Evolutionary conservation across 2,888 invertebrate genomes (phyloP).

Genomic region (Rotaria socialis): DNA sequence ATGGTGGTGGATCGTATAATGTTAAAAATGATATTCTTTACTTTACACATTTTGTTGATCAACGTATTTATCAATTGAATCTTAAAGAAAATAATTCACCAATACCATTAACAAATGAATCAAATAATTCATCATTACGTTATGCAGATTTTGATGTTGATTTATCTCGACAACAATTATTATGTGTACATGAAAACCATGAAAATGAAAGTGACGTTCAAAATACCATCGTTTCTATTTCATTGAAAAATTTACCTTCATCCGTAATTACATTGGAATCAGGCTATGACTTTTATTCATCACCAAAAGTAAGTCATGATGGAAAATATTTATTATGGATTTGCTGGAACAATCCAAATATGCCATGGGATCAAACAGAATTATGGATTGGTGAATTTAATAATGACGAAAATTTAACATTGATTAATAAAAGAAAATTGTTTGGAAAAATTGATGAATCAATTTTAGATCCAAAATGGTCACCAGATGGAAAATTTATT

Average conservation of each 20-base stretch:
- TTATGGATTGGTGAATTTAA: slow-evolving; percentile 54
- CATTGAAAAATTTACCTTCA: slow-evolving; percentile 6
- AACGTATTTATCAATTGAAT: slow-evolving; percentile 51
- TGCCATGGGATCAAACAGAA: slow-evolving; percentile 61
- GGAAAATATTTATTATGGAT: slow-evolving; percentile 59
- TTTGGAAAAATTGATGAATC: slow-evolving; percentile 18
- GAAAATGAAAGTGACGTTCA: slow-evolving; percentile 41
- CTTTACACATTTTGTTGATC: slow-evolving; percentile 55
- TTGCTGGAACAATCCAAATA: slow-evolving; percentile 61
- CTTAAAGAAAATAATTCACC: not conserved
- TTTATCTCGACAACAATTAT: slow-evolving; percentile 29
- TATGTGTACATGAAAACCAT: slow-evolving; percentile 48
- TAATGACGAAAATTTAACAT: slow-evolving; percentile 7
- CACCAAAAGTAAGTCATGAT: slow-evolving; percentile 58
- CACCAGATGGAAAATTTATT: slow-evolving; percentile 53
- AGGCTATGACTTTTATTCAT: slow-evolving; percentile 60
- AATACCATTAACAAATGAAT: not conserved
- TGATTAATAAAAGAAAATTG: not conserved
- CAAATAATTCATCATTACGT: not conserved
- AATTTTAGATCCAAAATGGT: slow-evolving; percentile 57
- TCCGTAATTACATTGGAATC: slow-evolving; percentile 48
- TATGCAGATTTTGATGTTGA: not conserved
- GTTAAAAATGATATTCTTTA: slow-evolving; percentile 53
- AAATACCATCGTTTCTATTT: slow-evolving; percentile 47
- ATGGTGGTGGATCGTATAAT: slow-evolving; percentile 59